phyloP scores from a whole-genome alignment of 1,140 invertebrate genomes.

The Gonatopus flavifemur region DNA sequence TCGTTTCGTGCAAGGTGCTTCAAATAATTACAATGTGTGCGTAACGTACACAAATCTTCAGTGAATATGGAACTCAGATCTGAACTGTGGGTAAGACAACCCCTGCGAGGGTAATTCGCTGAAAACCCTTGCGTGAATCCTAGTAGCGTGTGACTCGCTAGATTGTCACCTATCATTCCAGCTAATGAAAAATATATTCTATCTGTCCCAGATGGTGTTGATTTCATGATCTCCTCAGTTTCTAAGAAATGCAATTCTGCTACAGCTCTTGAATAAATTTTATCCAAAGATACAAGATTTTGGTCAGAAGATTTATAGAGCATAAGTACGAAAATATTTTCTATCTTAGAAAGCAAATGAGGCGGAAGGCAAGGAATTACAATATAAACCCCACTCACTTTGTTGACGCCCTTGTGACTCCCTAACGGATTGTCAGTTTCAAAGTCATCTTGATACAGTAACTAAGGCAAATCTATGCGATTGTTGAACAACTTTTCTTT shows the following conservation, averaged over 20 bases:
- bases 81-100: neutral
- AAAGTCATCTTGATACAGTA: no score
- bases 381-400: conserved; percentile 15
- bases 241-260: conserved; percentile 15
- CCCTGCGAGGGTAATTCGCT: conserved; percentile 15
- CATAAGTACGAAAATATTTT: conserved; percentile 19
- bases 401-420: conserved; percentile 21
- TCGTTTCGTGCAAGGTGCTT: conserved; percentile 3
- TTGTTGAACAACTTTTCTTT: neutral
- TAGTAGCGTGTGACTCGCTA: conserved; percentile 10
- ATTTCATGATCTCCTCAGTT: conserved; percentile 12
- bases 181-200: conserved; percentile 16
- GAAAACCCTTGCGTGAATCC: conserved; percentile 10
- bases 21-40: conserved; percentile 15
- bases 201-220: conserved; percentile 4
- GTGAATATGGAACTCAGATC: neutral
- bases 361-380: conserved; percentile 19
- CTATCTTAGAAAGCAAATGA: no score
- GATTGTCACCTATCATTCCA: conserved; percentile 14
- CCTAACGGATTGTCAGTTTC: no score
- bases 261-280: conserved; percentile 9
- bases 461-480: conserved; percentile 5
- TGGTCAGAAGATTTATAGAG: conserved; percentile 18
- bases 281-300: conserved; percentile 13
- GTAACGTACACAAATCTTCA: conserved; percentile 6